Conservation (phyloP, 2,888 invertebrate species). For the Melieria crassipennis region DNA sequence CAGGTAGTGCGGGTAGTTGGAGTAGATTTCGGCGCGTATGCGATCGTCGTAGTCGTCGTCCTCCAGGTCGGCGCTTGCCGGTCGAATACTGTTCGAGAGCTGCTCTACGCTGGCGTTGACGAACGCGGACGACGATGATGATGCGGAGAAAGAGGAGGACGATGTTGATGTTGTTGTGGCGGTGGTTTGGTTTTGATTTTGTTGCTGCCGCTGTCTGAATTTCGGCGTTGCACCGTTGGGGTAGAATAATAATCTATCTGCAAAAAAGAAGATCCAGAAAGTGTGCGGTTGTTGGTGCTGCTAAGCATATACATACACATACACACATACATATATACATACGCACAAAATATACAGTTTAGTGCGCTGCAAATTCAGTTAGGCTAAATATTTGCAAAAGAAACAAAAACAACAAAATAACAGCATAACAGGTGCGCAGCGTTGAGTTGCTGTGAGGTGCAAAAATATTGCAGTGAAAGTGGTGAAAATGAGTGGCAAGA, state of each 20-base stretch:
- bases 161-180: constrained; percentile 40
- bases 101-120: constrained; percentile 43
- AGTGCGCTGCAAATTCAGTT: neutral
- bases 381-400: neutral
- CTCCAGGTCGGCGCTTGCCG: constrained; percentile 51
- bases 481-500: neutral
- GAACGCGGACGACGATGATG: constrained; percentile 30
- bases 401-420: neutral
- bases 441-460: neutral
- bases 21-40: constrained; percentile 69
- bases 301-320: neutral
- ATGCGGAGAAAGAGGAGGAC: constrained; percentile 29
- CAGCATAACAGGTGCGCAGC: neutral
- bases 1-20: constrained; percentile 70
- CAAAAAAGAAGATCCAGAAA: constrained; percentile 38
- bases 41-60: constrained; percentile 69
- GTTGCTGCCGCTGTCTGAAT: constrained; percentile 56
- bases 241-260: constrained; percentile 63
- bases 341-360: neutral
- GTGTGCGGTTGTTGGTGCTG: neutral
- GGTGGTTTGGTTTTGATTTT: constrained; percentile 35
- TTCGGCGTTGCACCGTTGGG: constrained; percentile 60
- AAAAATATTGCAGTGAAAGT: constrained; percentile 16
- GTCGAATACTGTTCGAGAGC: constrained; percentile 53
- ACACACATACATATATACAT: constrained; percentile 4